Evolutionary conservation across 2,797 vertebrate genomes (phyloP).

Genomic region (Myotis myotis): DNA sequence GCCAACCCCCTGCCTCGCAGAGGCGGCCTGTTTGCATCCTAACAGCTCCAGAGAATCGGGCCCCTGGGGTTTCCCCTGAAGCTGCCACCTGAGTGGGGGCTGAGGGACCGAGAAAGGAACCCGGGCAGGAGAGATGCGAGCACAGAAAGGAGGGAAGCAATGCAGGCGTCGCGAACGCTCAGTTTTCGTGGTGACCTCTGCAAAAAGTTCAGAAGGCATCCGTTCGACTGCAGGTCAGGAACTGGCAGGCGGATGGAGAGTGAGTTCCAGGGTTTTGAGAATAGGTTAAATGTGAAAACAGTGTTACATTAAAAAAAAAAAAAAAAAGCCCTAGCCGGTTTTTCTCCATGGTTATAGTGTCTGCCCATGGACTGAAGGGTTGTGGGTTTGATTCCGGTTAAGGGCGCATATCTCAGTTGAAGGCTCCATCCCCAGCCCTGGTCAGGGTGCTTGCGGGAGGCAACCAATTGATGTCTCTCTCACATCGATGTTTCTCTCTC

Average conservation of each 20-base stretch:
- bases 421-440: too few species aligned
- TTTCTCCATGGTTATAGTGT: too few species aligned
- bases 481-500: too few species aligned
- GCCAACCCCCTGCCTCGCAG: neutral
- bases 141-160: neutral
- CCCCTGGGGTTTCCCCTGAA: neutral
- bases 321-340: too few species aligned
- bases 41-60: neutral
- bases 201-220: rapidly evolving
- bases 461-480: too few species aligned
- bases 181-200: neutral
- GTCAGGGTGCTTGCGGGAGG: too few species aligned
- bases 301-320: too few species aligned
- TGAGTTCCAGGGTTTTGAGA: neutral
- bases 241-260: neutral
- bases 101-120: neutral
- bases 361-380: too few species aligned
- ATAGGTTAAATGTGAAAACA: neutral
- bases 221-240: neutral
- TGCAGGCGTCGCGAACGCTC: rapidly evolving
- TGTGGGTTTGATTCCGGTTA: too few species aligned
- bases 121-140: rapidly evolving
- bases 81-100: neutral
- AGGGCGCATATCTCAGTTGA: too few species aligned
- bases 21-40: neutral